Evolutionary conservation across 2,113 vertebrate species (phyloP).

Genomic region (Myrmophylax atrothorax): DNA sequence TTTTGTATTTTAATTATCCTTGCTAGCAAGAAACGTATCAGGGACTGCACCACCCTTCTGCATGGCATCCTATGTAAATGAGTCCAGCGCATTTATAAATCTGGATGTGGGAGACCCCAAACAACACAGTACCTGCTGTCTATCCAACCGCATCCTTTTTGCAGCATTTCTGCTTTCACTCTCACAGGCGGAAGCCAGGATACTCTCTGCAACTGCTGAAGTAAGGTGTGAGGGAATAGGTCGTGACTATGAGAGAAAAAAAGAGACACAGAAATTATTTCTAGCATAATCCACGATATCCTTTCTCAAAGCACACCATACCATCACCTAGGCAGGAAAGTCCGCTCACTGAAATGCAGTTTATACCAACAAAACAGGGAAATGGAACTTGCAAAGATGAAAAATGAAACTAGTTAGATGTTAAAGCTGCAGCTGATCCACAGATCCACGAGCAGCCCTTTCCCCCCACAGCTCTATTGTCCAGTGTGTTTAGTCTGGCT

Average conservation of each 20-base stretch:
- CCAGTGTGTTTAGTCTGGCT: constrained; percentile 43
- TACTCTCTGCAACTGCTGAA: constrained; percentile 88
- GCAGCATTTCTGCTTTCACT: constrained; percentile 87
- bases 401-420: constrained; percentile 77
- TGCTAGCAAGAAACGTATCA: not conserved
- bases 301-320: constrained; percentile 33
- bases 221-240: constrained; percentile 88
- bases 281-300: constrained; percentile 32
- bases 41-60: not conserved
- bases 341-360: constrained; percentile 67
- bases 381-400: constrained; percentile 77
- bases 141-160: constrained; percentile 86
- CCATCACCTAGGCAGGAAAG: constrained; percentile 34
- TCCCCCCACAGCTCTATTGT: constrained; percentile 46
- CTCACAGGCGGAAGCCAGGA: constrained; percentile 86
- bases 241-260: constrained; percentile 80
- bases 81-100: not conserved
- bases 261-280: constrained; percentile 69
- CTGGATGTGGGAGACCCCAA: not conserved
- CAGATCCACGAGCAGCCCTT: constrained; percentile 54
- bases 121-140: constrained; percentile 79
- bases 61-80: not conserved
- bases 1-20: constrained; percentile 6
- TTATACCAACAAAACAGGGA: constrained; percentile 71
- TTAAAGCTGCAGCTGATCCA: constrained; percentile 56